Conservation (phyloP, 2,888 invertebrate genomes). For the Octodonta nipae region DNA sequence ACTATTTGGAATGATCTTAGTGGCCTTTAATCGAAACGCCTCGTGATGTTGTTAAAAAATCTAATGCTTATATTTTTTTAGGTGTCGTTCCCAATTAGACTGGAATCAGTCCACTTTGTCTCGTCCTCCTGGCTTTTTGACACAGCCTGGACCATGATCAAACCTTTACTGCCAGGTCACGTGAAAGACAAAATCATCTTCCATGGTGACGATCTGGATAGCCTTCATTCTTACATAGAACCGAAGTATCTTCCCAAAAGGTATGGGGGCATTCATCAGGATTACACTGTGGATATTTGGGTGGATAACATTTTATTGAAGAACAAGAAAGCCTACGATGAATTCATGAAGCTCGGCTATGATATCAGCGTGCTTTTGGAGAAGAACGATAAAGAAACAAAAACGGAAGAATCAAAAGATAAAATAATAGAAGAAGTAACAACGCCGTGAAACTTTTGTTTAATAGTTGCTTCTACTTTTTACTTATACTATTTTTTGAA, state of each 20-base stretch:
- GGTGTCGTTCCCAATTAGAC: conserved; percentile 57
- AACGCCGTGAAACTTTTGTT: too few relatives aligned
- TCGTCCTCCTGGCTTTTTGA: conserved; percentile 69
- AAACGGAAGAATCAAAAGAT: too few relatives aligned
- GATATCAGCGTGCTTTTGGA: too few relatives aligned
- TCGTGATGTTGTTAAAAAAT: too few relatives aligned
- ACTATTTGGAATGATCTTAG: too few relatives aligned
- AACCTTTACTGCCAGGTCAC: conserved; percentile 46
- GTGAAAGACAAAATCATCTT: conserved; percentile 48
- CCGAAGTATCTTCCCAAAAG: conserved; percentile 50
- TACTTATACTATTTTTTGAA: too few relatives aligned
- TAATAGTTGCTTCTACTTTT: too few relatives aligned
- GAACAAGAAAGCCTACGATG: conserved; percentile 36
- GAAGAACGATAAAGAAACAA: too few relatives aligned
- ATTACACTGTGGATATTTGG: conserved; percentile 14
- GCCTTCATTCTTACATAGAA: conserved; percentile 54
- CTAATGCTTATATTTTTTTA: too few relatives aligned
- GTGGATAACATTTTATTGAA: conserved; percentile 30
- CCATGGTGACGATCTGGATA: conserved; percentile 55
- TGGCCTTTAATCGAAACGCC: too few relatives aligned
- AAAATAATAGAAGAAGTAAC: too few relatives aligned
- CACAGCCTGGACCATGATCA: conserved; percentile 59
- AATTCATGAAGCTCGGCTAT: too few relatives aligned
- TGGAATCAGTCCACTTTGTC: conserved; percentile 58
- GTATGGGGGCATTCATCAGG: conserved; percentile 40